Base-by-base conservation (phyloP, 2,888 invertebrate genomes). In the Mythimna loreyi region DNA sequence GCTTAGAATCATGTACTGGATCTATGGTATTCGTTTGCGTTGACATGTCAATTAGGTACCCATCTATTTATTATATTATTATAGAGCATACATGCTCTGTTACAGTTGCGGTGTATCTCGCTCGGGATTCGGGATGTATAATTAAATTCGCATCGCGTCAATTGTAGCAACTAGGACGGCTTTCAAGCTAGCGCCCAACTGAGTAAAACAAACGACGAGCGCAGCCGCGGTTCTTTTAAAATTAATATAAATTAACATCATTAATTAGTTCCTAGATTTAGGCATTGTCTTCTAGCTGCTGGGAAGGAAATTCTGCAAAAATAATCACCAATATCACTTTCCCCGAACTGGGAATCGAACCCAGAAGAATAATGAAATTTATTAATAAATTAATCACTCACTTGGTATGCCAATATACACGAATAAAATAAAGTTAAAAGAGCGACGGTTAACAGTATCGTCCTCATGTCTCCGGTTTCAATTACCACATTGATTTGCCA, bases 391-490 rank as follows among this genome's bases (percentile, higher is more conserved):
- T 19, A 63, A 58, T 56, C 62, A 89, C 91, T 89, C 84, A 95
- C 95, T 87, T 92, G 87, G 78, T 89, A 88, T 79, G 90, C 91
- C 75, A 87, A 75, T 52, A 86, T 78, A 72, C 70, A 83, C 23
- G 86, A 75, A 72, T 86, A 86, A 77, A 86, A 78, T 68, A 92
- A 70, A 19, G 88, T 83, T 72, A 88, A 72, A 61, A 92, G 70
- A 70, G 85, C 84, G 61, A 90, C 65, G 47, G 87, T 70, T 69
- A 88, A 77, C 66, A 91, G 72, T 74, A 86, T 81, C 70, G 88
- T 81, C 87, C 86, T 90, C 94, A 94, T 95, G 86, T 86, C 87
- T 87, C 77, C 82, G 88, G 76, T 75, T 85, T 80, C 86, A 85
- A 87, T 87, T 80, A 87, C 85, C 80, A 84, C 84, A 92, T 90